Base-by-base conservation (phyloP, 2,113 vertebrate species). In the Solea solea region DNA sequence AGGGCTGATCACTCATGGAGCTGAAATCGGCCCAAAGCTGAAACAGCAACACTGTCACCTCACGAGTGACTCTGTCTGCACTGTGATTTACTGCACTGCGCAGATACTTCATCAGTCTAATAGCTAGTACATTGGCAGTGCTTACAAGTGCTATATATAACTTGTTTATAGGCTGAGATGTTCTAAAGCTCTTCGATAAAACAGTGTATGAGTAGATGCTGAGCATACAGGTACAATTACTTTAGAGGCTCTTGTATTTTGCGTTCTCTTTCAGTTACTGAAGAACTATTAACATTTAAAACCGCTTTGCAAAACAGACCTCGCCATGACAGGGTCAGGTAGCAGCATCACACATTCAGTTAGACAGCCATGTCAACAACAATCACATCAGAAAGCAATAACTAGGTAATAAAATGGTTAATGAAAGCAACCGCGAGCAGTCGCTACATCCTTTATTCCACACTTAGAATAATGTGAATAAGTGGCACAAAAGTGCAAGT, bases 11-110 rank as follows among this genome's bases (percentile, higher is more conserved):
- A 8, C 62, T 67, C 50, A 40, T 10, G 53, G 67, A 63, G 62
- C 70, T 65, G 25, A 75, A 60, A 64, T 59, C 13, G 51, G 21
- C 51, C 64, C n/a, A 59, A 13, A 76, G 41, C 81, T 81, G 65
- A 75, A 74, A 64, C 59, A 0, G 60, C 39, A 69, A 13, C 55
- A 41, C 15, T 45, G 39, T 69, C 53, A 45, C 57, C 54, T 51
- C 61, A 60, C 7, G 13, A 13, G 49, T n/a, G 50, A 46, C 2
- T 51, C 15, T 7, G 39, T 53, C 40, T 40, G n/a, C 25, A 8
- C n/a, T 2, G n/a, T 53, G 69, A 74, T 59, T 62, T 28, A 62
- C 54, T 61, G 57, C 59, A 42, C 21, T 27, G 25, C 55, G 21
- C 8, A 48, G 54, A 51, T 41, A 21, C 28, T 60, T 28, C 41